A percentile compares a stretch with the other conserved stretches of the same genome.
These are phyloP conservation scores for Danaus plexippus DNA, from an alignment of 1,140 invertebrate genomes.

Conservation along the genomic window DNA sequence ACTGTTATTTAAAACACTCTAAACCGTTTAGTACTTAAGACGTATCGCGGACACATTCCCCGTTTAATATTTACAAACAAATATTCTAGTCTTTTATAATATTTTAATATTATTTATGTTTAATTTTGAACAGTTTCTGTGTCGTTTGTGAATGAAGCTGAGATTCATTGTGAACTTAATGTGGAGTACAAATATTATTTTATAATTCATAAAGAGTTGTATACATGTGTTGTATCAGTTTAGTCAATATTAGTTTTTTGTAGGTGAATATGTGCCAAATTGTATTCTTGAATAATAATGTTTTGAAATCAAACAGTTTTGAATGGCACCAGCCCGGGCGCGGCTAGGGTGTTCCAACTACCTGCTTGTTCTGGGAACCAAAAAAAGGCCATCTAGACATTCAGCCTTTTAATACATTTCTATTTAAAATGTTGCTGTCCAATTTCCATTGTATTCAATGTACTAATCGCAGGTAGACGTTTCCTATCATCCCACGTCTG, in stretches of 20 bases:
- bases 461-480: slow-evolving; percentile 56
- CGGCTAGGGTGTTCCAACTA: slow-evolving; percentile 34
- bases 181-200: slow-evolving; percentile 4
- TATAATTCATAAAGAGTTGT: no score
- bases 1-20: no score
- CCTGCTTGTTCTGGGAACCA: slow-evolving; percentile 54
- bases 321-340: slow-evolving; percentile 10
- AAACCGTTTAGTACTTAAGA: neutral
- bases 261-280: slow-evolving; percentile 29
- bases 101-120: slow-evolving; percentile 11
- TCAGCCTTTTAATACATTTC: slow-evolving; percentile 59
- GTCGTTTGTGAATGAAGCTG: slow-evolving; percentile 1
- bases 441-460: slow-evolving; percentile 44
- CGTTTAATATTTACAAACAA: no score
- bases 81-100: no score
- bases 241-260: no score
- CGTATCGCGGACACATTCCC: no score
- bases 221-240: no score
- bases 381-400: slow-evolving; percentile 65
- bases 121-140: slow-evolving; percentile 5
- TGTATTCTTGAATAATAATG: slow-evolving; percentile 23
- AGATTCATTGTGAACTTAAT: slow-evolving; percentile 18
- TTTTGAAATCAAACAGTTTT: slow-evolving; percentile 18
- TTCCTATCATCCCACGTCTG: slow-evolving; percentile 25
- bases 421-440: slow-evolving; percentile 55